These are phyloP conservation scores for Mustelus asterias DNA, from an alignment of 2,113 vertebrate genomes.

Conservation along the genomic window DNA sequence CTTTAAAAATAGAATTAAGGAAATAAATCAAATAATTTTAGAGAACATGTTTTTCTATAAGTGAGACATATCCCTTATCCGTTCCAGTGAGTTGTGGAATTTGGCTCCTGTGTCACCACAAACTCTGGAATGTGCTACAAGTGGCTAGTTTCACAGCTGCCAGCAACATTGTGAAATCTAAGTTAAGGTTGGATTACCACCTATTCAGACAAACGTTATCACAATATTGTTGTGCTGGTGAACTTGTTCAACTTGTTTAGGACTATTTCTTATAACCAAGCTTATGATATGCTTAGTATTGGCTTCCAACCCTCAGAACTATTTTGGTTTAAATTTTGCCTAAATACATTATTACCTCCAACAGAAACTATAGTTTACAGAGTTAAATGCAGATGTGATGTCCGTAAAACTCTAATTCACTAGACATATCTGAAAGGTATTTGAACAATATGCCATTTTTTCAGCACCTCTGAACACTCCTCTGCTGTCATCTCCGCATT, in stretches of 20 bases:
- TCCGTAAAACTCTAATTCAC: not conserved
- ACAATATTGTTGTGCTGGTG: not conserved
- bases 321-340: not conserved
- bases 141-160: not conserved
- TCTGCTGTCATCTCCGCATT: not conserved
- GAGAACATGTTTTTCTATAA: not conserved
- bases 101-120: not conserved
- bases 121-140: not conserved
- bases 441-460: not conserved
- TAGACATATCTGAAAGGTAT: not conserved
- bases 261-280: not conserved
- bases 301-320: not conserved
- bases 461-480: not conserved
- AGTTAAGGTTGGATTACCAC: not conserved
- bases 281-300: not conserved
- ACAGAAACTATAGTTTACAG: not conserved
- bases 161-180: not conserved
- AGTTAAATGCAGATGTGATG: not conserved
- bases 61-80: not conserved
- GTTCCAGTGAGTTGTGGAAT: not conserved
- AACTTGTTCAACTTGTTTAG: not conserved
- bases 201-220: not conserved
- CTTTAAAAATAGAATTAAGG: not conserved
- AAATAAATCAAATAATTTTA: not conserved
- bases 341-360: not conserved